Conservation (phyloP, 2,888 invertebrate species). For the Agrilus cyanescens region DNA sequence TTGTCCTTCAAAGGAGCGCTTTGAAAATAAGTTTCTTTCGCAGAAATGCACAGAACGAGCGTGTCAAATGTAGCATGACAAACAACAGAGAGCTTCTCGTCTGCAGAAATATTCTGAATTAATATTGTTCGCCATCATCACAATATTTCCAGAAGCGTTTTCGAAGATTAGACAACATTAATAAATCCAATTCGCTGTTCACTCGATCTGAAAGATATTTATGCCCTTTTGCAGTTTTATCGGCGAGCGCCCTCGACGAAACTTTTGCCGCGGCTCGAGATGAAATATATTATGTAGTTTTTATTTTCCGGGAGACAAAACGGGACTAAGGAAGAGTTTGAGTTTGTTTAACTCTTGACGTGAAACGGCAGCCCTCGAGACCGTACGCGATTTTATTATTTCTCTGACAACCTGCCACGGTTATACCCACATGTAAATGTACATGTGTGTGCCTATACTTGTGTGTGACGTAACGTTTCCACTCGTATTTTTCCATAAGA, state of each 20-base stretch:
- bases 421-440: no score
- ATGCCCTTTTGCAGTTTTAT: constrained; percentile 15
- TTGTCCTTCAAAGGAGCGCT: no score
- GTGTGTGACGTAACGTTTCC: no score
- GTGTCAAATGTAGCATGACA: background rate
- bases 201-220: constrained; percentile 19
- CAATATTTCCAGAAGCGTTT: constrained; percentile 11
- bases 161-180: constrained; percentile 15
- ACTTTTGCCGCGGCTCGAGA: constrained; percentile 18
- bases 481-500: no score
- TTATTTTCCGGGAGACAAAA: constrained; percentile 6
- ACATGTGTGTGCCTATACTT: no score
- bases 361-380: no score
- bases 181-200: constrained; percentile 17
- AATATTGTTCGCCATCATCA: constrained; percentile 14
- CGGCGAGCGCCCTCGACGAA: constrained; percentile 15
- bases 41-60: background rate
- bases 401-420: no score
- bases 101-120: constrained; percentile 12
- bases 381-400: no score
- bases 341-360: no score
- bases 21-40: no score
- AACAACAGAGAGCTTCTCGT: no score
- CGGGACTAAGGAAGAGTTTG: no score
- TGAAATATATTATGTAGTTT: constrained; percentile 18